Evolutionary conservation across 2,797 vertebrate species (phyloP).

Genomic region (Lithobates pipiens): DNA sequence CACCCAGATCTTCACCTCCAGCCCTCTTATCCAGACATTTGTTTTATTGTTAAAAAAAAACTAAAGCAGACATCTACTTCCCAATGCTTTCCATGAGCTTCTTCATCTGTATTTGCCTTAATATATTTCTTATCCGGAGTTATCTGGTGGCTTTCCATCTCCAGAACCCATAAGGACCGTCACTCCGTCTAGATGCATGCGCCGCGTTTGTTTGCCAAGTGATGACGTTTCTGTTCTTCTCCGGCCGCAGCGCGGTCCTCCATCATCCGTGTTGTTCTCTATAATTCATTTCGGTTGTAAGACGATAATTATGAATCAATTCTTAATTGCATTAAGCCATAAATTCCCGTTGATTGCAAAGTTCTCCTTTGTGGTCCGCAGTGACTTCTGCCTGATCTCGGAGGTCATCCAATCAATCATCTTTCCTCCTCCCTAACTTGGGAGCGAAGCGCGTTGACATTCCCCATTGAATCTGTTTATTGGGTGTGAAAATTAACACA

Average conservation of each 20-base stretch:
- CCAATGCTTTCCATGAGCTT: too few relatives aligned
- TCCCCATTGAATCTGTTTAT: not conserved
- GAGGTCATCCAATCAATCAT: conserved; percentile 9
- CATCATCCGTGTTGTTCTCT: not conserved
- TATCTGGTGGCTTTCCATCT: not conserved
- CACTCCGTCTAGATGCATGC: not conserved
- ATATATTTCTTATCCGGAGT: too few relatives aligned
- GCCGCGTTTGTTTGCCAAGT: not conserved
- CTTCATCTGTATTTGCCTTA: too few relatives aligned
- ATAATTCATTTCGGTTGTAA: conserved; percentile 2
- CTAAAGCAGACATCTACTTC: too few relatives aligned
- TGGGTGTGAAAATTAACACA: not conserved
- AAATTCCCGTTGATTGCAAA: conserved; percentile 16
- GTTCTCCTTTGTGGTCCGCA: not conserved
- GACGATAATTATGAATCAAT: conserved; percentile 23
- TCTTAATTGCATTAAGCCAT: conserved; percentile 22
- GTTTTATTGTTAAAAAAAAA: too few relatives aligned
- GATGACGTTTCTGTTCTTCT: not conserved
- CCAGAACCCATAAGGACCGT: not conserved
- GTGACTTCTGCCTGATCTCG: not conserved
- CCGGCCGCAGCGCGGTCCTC: too few relatives aligned
- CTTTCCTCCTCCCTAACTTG: not conserved
- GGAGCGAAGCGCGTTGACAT: not conserved
- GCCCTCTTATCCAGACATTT: too few relatives aligned
- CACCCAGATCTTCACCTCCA: too few relatives aligned